Conservation (phyloP, 2,113 vertebrate genomes). For the Leiothrix lutea region DNA sequence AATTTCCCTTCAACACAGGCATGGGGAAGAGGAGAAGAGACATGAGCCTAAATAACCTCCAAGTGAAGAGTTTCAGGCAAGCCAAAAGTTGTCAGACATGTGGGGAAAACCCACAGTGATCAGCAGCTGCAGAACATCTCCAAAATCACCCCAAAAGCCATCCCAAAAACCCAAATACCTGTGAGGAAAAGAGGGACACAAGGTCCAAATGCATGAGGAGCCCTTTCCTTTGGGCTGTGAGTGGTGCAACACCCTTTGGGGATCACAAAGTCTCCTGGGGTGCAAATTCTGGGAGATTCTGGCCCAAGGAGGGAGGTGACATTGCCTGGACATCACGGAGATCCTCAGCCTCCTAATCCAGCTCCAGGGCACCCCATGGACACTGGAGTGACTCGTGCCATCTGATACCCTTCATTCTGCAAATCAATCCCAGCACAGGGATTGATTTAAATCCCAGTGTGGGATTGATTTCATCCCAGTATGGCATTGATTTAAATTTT, state of each 20-base stretch:
- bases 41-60: not conserved
- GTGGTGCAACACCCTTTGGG: accelerated
- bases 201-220: not conserved
- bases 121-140: not conserved
- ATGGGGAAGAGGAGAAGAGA: not conserved
- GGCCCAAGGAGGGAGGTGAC: not conserved
- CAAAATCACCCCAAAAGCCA: not conserved
- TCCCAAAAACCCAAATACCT: not conserved
- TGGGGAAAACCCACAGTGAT: accelerated
- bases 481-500: not conserved
- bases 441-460: not conserved
- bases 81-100: accelerated
- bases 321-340: not conserved
- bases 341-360: not conserved
- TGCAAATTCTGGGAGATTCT: not conserved
- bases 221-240: not conserved
- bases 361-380: not conserved
- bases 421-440: not conserved
- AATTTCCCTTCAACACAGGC: not conserved
- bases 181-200: not conserved
- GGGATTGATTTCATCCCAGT: not conserved
- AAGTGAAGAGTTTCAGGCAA: not conserved
- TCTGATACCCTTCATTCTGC: not conserved
- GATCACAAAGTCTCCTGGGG: not conserved
- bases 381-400: not conserved